Conservation (phyloP, 30 jellyfish, hydroid and myxozoan genomes). For the Sanderia malayensis region DNA sequence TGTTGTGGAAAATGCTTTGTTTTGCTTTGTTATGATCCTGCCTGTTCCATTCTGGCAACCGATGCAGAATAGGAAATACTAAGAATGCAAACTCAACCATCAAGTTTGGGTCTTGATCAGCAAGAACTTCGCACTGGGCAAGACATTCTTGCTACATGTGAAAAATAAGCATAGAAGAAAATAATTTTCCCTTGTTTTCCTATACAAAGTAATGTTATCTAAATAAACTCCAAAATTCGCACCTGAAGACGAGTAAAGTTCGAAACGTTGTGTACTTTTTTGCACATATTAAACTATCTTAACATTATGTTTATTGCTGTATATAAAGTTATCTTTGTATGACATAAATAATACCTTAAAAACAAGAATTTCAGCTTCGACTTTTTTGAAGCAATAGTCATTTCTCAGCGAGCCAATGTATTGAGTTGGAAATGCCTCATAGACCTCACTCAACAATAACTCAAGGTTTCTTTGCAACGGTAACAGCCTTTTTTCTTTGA, state of each 20-base stretch:
- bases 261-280: too few relatives aligned
- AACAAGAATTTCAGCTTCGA: background rate
- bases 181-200: too few relatives aligned
- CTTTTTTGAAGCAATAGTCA: constrained; percentile 32
- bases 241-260: too few relatives aligned
- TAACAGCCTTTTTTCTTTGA: constrained; percentile 32
- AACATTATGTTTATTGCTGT: too few relatives aligned
- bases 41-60: constrained; percentile 57
- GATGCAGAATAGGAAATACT: constrained; percentile 40
- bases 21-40: constrained; percentile 9
- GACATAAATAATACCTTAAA: too few relatives aligned
- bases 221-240: too few relatives aligned
- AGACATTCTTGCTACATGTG: constrained; percentile 16
- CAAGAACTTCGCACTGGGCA: constrained; percentile 12
- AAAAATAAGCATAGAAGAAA: too few relatives aligned
- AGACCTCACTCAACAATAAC: constrained; percentile 20
- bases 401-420: constrained; percentile 53
- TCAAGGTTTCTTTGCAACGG: background rate
- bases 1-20: constrained; percentile 10
- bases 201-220: too few relatives aligned
- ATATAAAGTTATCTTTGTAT: too few relatives aligned
- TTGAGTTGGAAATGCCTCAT: constrained; percentile 39
- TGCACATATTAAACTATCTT: too few relatives aligned
- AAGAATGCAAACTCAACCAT: constrained; percentile 19
- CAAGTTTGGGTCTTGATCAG: constrained; percentile 7